Percentiles rank a stretch among this genome's conserved stretches.
Conservation (phyloP, 2,888 invertebrate species). For the Cataglyphis albicans region DNA sequence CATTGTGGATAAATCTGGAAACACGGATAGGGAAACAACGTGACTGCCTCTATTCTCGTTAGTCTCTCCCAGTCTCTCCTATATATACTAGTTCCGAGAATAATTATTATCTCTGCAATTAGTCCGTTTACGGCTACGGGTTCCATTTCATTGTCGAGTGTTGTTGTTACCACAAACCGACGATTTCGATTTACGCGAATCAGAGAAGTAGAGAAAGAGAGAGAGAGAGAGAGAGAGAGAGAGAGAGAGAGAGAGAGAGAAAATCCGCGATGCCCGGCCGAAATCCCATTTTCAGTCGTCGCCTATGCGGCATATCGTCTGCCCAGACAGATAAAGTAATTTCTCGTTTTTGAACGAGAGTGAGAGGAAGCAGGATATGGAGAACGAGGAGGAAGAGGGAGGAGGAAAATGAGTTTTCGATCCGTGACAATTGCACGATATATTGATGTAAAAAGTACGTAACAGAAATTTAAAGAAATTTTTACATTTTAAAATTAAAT, state of each 20-base stretch:
- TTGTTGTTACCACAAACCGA: conserved; percentile 60
- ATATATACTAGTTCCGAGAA: conserved; percentile 73
- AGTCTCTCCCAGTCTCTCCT: conserved; percentile 38
- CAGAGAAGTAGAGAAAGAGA: neutral
- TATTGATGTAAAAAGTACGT: conserved; percentile 8
- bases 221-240: neutral
- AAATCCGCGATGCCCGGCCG: neutral
- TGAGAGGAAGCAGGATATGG: neutral
- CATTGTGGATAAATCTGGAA: conserved; percentile 27
- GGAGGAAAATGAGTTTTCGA: conserved; percentile 23
- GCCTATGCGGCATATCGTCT: conserved; percentile 32
- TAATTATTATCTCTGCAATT: conserved; percentile 73
- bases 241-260: neutral
- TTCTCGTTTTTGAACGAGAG: conserved; percentile 18
- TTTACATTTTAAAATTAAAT: neutral
- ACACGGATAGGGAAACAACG: conserved; percentile 5
- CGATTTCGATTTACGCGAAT: conserved; percentile 19
- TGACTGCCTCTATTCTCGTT: neutral
- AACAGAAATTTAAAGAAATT: neutral
- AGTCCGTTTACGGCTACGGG: conserved; percentile 43
- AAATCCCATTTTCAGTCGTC: conserved; percentile 47
- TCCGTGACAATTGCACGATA: neutral
- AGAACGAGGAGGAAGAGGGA: conserved; percentile 5
- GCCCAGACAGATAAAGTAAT: conserved; percentile 48
- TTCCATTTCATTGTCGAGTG: conserved; percentile 58